These are phyloP conservation scores for Rattus rattus DNA, from an alignment of 2,113 vertebrate genomes.

Conservation along the genomic window DNA sequence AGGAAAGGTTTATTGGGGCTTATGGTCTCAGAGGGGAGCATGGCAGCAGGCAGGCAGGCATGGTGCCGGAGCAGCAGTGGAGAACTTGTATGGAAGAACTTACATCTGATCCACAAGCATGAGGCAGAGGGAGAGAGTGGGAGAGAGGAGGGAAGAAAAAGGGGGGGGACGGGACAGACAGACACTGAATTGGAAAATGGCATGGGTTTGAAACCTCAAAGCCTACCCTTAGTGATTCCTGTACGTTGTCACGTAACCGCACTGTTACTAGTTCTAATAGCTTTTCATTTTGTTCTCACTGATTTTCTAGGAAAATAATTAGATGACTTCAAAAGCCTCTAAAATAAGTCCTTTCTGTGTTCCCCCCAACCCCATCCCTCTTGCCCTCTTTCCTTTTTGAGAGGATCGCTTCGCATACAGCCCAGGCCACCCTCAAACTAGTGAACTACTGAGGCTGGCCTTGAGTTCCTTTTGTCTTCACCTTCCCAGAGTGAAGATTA, in stretches of 20 bases:
- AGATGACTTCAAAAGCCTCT: neutral
- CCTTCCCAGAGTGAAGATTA: neutral
- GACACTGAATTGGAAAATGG: neutral
- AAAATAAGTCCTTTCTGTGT: neutral
- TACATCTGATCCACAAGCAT: neutral
- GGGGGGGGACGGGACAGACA: no score
- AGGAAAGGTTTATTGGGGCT: neutral
- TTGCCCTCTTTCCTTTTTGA: neutral
- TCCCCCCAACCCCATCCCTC: neutral
- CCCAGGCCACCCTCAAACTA: neutral
- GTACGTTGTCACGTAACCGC: neutral
- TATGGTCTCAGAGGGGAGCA: neutral
- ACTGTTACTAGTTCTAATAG: neutral
- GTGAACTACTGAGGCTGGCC: neutral
- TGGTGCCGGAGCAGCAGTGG: neutral
- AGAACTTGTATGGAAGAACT: no score
- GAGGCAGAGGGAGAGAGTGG: neutral
- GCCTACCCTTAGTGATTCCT: neutral
- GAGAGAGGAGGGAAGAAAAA: no score
- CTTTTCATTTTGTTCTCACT: neutral
- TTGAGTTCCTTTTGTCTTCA: neutral
- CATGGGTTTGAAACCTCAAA: neutral
- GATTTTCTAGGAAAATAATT: neutral
- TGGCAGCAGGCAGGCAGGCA: neutral
- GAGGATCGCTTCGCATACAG: neutral